Conservation (phyloP, 2,113 vertebrate species). For the Salvator merianae region DNA sequence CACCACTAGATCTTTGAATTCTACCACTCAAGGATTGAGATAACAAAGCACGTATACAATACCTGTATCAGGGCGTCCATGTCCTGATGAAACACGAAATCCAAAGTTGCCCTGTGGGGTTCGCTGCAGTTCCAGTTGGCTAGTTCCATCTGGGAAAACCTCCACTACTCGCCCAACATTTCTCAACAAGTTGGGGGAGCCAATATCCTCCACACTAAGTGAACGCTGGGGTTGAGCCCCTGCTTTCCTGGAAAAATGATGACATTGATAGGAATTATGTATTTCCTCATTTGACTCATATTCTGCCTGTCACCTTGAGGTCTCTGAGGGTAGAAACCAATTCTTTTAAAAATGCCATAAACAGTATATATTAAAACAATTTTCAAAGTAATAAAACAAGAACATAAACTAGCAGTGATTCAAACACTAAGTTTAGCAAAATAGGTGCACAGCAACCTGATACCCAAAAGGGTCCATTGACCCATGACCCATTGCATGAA, state of each 20-base stretch:
- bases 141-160: conserved; percentile 88
- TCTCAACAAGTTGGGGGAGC: conserved; percentile 73
- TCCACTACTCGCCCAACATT: conserved; percentile 82
- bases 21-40: background rate
- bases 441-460: too few species aligned
- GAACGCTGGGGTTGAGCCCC: conserved; percentile 49
- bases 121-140: conserved; percentile 85
- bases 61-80: conserved; percentile 91
- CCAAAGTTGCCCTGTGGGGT: conserved; percentile 83
- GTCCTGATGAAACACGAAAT: conserved; percentile 87
- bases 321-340: too few species aligned
- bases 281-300: too few species aligned
- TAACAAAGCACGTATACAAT: background rate
- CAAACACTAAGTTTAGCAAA: too few species aligned
- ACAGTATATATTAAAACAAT: too few species aligned
- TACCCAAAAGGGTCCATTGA: too few species aligned
- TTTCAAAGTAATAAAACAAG: too few species aligned
- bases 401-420: too few species aligned
- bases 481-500: too few species aligned
- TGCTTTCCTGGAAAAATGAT: conserved; percentile 35
- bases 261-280: background rate
- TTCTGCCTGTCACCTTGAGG: too few species aligned
- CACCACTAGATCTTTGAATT: too few species aligned
- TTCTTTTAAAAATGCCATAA: too few species aligned
- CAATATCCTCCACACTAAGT: conserved; percentile 82